Evolutionary conservation across 2,797 vertebrate species (phyloP), one percentile per base, ranked within the genome.

Genomic region (Synanceia verrucosa): DNA sequence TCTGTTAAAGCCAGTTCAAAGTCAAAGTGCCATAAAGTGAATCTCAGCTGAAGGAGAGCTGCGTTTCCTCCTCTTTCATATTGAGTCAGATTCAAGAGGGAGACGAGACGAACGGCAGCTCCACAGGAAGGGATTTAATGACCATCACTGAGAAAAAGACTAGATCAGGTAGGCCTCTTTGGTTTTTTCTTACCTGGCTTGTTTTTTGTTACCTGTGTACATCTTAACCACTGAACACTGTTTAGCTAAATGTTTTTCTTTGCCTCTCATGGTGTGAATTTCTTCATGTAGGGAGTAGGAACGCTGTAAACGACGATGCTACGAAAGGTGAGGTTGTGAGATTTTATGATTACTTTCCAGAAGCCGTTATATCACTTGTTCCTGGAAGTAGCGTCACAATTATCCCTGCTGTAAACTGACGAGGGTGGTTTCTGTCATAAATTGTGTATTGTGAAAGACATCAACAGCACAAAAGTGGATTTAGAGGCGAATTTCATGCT

Each of bases 1-100:
- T 37, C 4, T 21, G 11, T 44, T 48, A 33, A 46, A 47, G 48
- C 21, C 4, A 1, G 92, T 86, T 75, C 93, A 93, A 94, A 94
- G 93, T 94, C 92, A 82, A 92, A 89, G 78, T 61, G 57, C 72
- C 83, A 92, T 94, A 94, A 94, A 93, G 61, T 34, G 16, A 33
- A 10, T 61, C 1, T 58, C 55, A 65, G 36, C 46, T 12, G 24
- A 39, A 68, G 44, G 11, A 64, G 41, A 13, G 28, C 39, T 2
- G 48, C 19, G 37, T 41, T 75, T 85, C 65, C 76, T 86, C 64
- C 79, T 86, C 70, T 56, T 61, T 74, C 43, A 71, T 47, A 34
- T 8, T 23, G 61, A 67, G 57, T 39, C 31, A 0, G 37, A 50
- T 41, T 73, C 33, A 41, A 61, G 58, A 55, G 63, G 46, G 29